These are phyloP conservation scores for Cetoscarus ocellatus DNA, from an alignment of 2,797 vertebrate species.

Conservation along the genomic window DNA sequence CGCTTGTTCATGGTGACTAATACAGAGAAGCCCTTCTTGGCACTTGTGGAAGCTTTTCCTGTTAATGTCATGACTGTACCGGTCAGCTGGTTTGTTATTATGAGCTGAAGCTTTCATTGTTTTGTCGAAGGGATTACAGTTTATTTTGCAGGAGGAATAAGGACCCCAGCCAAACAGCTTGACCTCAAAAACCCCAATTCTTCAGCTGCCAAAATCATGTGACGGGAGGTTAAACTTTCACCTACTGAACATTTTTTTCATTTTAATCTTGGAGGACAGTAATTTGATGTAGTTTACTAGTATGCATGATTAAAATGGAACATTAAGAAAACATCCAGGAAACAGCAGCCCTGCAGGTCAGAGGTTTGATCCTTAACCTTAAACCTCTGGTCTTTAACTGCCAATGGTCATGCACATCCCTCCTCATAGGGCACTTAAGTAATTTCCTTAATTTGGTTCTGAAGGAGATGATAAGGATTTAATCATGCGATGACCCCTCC, in stretches of 20 bases:
- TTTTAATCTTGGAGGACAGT: too few relatives aligned
- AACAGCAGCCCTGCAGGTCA: constrained; percentile 54
- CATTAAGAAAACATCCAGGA: constrained; percentile 7
- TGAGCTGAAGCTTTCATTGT: constrained; percentile 5
- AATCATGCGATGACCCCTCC: constrained; percentile 55
- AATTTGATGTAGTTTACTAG: not conserved
- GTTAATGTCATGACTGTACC: not conserved
- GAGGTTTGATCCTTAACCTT: constrained; percentile 53
- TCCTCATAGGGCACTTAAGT: constrained; percentile 61
- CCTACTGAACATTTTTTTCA: not conserved
- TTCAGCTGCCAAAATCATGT: constrained; percentile 14
- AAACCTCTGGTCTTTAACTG: constrained; percentile 49
- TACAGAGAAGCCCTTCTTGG: not conserved
- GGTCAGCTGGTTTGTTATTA: constrained; percentile 12
- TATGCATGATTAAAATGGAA: not conserved
- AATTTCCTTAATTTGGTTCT: constrained; percentile 77
- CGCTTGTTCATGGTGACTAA: not conserved
- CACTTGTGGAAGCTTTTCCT: not conserved
- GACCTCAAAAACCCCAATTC: not conserved
- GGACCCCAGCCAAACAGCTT: not conserved
- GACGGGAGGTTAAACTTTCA: not conserved
- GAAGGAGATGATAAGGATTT: constrained; percentile 74
- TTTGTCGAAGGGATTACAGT: constrained; percentile 17
- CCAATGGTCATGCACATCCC: constrained; percentile 43
- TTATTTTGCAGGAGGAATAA: constrained; percentile 1